Evolutionary conservation across 2,113 vertebrate species (phyloP), one percentile per base, ranked within the genome.

Genomic region (Eclectus roratus): DNA sequence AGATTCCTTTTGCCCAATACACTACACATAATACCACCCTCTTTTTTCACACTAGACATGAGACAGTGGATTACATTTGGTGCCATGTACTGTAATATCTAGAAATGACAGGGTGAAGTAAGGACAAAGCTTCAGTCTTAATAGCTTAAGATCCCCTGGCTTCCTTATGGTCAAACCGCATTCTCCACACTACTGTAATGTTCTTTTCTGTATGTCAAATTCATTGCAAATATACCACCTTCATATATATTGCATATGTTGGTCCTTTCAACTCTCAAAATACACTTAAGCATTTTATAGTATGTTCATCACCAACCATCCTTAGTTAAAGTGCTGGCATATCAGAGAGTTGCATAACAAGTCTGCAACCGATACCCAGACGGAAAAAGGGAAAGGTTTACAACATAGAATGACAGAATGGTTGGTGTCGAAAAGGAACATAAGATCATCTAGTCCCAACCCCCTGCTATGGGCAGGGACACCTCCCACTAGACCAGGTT

Each of bases 91-190:
- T 91, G 61, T 88, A 96, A 91, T 71, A 93, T 77, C 66, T 76
- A 91, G 64, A 92, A 93, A 88, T 58, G 60, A 68, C 77, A 93
- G 89, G 94, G 89, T 96, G 80, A 97, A 87, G 85, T 90, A 89
- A 96, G 91, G 94, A 97, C 95, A 96, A 89, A 88, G 28, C 72
- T 95, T 89, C 81, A 95, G 80, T 35, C 53, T 84, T 91, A 96
- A 91, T 49, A 96, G 66, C 76, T 86, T 86, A 88, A 83, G 88
- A 90, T 93, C 82, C 73, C 13, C 63, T 78, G 47, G 60, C 63
- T 90, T 85, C 37, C 73, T 87, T 90, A 85, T 44, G 70, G 83
- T 86, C 86, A 93, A 96, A 58, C 77, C 37, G 80, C 80, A 9
- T 53, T 91, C 70, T 82, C 58, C 74, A 91, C 60, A 44, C 49